phyloP scores from a whole-genome alignment of 1,140 invertebrate species.

The Heliothis virescens region DNA sequence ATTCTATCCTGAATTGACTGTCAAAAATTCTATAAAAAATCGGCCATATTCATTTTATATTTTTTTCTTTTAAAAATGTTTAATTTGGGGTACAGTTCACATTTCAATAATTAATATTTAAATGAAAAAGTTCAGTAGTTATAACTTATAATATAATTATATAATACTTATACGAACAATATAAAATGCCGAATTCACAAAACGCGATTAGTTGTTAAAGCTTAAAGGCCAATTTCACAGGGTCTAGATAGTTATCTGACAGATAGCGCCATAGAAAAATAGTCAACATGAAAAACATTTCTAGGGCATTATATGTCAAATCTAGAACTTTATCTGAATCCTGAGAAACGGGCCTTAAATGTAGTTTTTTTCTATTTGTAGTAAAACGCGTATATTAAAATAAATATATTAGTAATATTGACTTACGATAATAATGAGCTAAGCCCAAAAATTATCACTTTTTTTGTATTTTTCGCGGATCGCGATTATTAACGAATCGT shows the following conservation, averaged over 20 bases:
- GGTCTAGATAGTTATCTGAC: too few relatives aligned
- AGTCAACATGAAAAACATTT: too few relatives aligned
- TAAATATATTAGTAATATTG: not conserved
- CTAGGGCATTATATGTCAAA: not conserved
- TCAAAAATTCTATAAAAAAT: too few relatives aligned
- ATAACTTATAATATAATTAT: not conserved
- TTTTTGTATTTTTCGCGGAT: not conserved
- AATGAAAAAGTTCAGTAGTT: constrained; percentile 19
- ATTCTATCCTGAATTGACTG: too few relatives aligned
- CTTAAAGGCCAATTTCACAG: not conserved
- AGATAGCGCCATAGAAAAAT: too few relatives aligned
- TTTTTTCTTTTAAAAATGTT: too few relatives aligned
- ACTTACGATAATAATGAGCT: not conserved
- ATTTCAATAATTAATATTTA: not conserved
- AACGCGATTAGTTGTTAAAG: constrained; percentile 1
- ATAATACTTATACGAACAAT: constrained; percentile 1
- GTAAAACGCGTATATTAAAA: not conserved
- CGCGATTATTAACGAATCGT: too few relatives aligned
- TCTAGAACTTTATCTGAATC: not conserved
- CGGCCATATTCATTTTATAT: too few relatives aligned
- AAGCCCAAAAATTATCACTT: constrained; percentile 26
- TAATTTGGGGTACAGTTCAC: not conserved
- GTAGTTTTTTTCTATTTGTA: not conserved
- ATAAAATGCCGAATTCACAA: constrained; percentile 26
- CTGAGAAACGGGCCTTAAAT: not conserved